Conservation (phyloP, 2,888 invertebrate species). For the Synanthedon andrenaeformis region DNA sequence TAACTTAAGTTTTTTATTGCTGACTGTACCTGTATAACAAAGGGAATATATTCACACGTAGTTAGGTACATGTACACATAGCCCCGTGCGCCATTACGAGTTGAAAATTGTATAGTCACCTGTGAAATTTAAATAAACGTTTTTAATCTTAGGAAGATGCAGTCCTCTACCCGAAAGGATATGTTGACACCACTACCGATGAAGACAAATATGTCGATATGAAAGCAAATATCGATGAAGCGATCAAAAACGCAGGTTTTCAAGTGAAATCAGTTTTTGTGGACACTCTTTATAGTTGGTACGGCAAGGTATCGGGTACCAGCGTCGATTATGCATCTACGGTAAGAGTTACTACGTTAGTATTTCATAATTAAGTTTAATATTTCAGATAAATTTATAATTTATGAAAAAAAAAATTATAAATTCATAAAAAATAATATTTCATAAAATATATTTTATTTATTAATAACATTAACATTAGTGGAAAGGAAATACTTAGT, state of each 20-base stretch:
- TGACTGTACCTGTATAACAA: too few relatives aligned
- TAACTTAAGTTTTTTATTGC: too few relatives aligned
- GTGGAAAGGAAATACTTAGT: too few relatives aligned
- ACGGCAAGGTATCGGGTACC: conserved; percentile 36
- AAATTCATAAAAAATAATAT: too few relatives aligned
- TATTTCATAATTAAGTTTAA: not conserved
- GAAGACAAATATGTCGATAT: conserved; percentile 53
- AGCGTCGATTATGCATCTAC: conserved; percentile 54
- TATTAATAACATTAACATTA: too few relatives aligned
- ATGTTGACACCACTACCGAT: conserved; percentile 24
- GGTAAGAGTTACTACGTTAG: conserved; percentile 19
- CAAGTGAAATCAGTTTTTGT: conserved; percentile 28
- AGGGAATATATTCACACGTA: too few relatives aligned
- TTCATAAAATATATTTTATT: too few relatives aligned
- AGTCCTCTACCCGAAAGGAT: conserved; percentile 49
- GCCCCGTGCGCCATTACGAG: too few relatives aligned
- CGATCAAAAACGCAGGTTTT: conserved; percentile 45
- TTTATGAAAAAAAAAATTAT: too few relatives aligned
- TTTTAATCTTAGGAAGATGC: conserved; percentile 40
- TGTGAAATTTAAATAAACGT: not conserved
- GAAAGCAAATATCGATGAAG: conserved; percentile 46
- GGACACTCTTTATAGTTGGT: conserved; percentile 43
- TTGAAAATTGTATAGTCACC: too few relatives aligned
- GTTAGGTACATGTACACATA: too few relatives aligned
- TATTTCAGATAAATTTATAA: not conserved